Evolutionary conservation across 2,113 vertebrate species (phyloP), one percentile per base, ranked within the genome.

Genomic region (Nerophis lumbriciformis): DNA sequence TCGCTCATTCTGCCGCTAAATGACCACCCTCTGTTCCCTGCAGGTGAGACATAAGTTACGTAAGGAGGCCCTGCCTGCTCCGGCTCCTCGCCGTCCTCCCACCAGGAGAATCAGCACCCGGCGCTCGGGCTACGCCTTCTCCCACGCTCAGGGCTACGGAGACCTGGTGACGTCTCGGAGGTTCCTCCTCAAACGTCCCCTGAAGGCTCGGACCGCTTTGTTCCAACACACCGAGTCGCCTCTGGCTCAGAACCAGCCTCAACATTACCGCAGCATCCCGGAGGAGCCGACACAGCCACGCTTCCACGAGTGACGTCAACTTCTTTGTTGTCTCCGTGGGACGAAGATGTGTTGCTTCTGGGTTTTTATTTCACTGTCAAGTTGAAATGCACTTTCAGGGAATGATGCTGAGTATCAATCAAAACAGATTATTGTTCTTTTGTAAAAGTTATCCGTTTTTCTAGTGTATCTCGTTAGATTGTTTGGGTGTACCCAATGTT

Each of bases 121-220:
- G 0, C 93, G 93, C 13, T 98, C 96, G 0, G 93, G 93, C 57
- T 99, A 99, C 2, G 97, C 96, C 14, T 98, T 99, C 87, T 93
- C 97, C n/a, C 97, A 98, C 65, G 77, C 92, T 37, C 86, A 92
- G 0, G 97, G 96, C 61, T 98, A 94, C 4, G 96, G 96, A 1
- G 89, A 92, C 5, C 93, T 98, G 82, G 93, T 98, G 51, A 97
- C 92, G n/a, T 98, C 97, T 0, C 87, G 90, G 1, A 88, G 85
- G 65, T 90, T 89, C 78, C 69, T 91, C 69, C 72, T 87, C 53
- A 87, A 73, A 8, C 64, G 72, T 0, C 81, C 84, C 1, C 6
- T 67, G 21, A 90, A 66, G 70, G 78, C 6, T 61, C 83, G 83
- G 0, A 48, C 53, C 0, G 4, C 4, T 0, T 64, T 86, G n/a